Conservation (phyloP, 1,140 invertebrate species). For the Lucilia sericata region DNA sequence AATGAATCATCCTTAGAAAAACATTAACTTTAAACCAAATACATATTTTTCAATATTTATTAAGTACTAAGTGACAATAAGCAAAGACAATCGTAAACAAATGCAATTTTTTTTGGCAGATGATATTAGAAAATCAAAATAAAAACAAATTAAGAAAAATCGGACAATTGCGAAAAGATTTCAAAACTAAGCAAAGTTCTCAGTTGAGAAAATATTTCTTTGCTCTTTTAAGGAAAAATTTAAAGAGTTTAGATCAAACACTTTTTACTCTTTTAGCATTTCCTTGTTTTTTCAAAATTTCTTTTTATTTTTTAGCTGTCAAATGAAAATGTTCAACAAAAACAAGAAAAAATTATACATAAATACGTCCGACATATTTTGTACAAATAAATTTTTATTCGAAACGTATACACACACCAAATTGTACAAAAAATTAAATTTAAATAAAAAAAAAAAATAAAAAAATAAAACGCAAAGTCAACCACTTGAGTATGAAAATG, state of each 20-base stretch:
- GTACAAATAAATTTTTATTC: slow-evolving; percentile 17
- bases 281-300: background rate
- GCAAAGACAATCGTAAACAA: background rate
- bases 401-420: background rate
- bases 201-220: background rate
- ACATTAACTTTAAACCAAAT: background rate
- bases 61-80: slow-evolving; percentile 3
- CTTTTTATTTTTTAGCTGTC: slow-evolving; percentile 6
- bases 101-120: background rate
- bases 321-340: background rate
- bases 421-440: no score
- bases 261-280: background rate
- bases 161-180: background rate
- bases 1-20: slow-evolving; percentile 1
- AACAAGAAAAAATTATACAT: background rate
- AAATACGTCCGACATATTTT: slow-evolving; percentile 17
- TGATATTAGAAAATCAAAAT: background rate
- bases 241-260: background rate
- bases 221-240: background rate
- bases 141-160: background rate
- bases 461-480: slow-evolving; percentile 47
- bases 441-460: background rate
- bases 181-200: background rate
- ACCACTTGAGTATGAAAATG: slow-evolving; percentile 63
- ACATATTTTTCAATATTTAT: background rate